Base-by-base conservation (phyloP, 2,888 invertebrate species). In the Sarcophaga caerulescens region DNA sequence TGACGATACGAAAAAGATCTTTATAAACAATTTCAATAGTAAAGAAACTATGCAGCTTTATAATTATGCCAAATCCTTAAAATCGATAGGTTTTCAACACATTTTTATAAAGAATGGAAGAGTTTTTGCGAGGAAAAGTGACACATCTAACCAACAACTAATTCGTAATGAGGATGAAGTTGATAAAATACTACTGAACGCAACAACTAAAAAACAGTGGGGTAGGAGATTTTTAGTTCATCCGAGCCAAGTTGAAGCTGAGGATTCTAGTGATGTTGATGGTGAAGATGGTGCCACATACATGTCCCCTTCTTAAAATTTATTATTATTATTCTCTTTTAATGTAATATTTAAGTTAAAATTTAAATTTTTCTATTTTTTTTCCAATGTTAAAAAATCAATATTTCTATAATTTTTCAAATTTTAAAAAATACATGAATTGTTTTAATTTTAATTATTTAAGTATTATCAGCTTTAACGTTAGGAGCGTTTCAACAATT, bases 391-490 rank as follows among this genome's bases (percentile, higher is more conserved):
- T 71, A 35, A 35, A 59, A 57, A 71, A 71, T 14, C 57, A 71
- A 71, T 71, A 71, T 71, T 71, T 35, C 6, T 6, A 5, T 6
- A 35, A 35, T 35, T 35, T 35, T 6, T 59, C 35, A 59, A 57
- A 57, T 47, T 68, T 21, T 68, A 21, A 70, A 57, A 47, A 69
- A 17, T 52, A 69, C 25, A 52, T 69, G 10, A 44, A n/a, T 52
- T 23, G 69, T 52, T 19, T 69, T 11, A 57, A 70, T 25, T 57
- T 5, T 25, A 70, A 70, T 57, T 70, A 21, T 47, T 21, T 70
- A 47, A 70, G 57, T 70, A 25, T 70, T 57, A 57, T 68, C 14
- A 68, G 70, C 57, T 70, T 70, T n/a, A 70, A 70, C 21, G 57
- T 52, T 11, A 70, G 70, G 14, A 70, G 68, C 21, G 44, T 35